These are phyloP conservation scores for Macroramphosus scolopax DNA, from an alignment of 2,797 vertebrate genomes.

Conservation along the genomic window DNA sequence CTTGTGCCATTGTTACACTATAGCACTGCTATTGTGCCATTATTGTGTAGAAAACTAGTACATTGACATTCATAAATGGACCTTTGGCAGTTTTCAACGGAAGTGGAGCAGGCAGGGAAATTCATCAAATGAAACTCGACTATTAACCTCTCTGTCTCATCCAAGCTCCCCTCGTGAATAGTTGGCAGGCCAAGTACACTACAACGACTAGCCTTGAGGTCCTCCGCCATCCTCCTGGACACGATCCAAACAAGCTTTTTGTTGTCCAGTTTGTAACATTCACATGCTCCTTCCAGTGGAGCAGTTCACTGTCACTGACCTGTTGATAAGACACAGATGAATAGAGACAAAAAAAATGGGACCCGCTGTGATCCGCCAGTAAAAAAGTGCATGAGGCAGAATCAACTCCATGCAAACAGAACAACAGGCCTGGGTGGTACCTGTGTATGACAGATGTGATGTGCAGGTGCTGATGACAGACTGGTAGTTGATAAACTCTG, in stretches of 20 bases:
- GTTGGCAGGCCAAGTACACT: conserved; percentile 90
- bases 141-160: conserved; percentile 86
- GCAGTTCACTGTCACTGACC: conserved; percentile 87
- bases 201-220: conserved; percentile 89
- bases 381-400: too few relatives aligned
- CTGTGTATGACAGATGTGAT: too few relatives aligned
- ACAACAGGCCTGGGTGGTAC: too few relatives aligned
- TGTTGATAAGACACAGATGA: conserved; percentile 60
- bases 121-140: background rate
- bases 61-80: too few relatives aligned
- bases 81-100: too few relatives aligned
- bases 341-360: too few relatives aligned
- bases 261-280: conserved; percentile 93
- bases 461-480: too few relatives aligned
- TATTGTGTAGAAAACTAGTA: too few relatives aligned
- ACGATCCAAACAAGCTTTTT: conserved; percentile 96
- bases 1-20: too few relatives aligned
- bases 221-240: conserved; percentile 91
- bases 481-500: too few relatives aligned
- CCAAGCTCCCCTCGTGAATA: conserved; percentile 88
- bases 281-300: conserved; percentile 91
- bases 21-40: too few relatives aligned
- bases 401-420: too few relatives aligned
- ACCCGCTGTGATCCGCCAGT: conserved; percentile 40
- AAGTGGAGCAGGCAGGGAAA: background rate